Percentiles rank a stretch among this genome's conserved stretches.
These are phyloP conservation scores for Drosophila truncata DNA, from an alignment of 1,140 invertebrate species.

Conservation along the genomic window DNA sequence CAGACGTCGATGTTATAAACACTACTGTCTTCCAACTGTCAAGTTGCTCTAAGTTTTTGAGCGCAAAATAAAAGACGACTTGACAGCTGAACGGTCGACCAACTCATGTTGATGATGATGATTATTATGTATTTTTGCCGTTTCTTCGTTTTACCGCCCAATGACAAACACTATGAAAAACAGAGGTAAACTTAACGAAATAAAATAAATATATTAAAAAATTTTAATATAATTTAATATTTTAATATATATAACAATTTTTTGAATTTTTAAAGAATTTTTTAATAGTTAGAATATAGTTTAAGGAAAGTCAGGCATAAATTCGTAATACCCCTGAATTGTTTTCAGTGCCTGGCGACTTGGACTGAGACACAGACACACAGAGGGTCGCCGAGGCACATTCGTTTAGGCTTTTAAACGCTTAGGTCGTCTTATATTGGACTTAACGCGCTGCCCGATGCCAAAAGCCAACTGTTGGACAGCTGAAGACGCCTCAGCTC, in stretches of 20 bases:
- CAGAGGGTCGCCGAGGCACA: conserved; percentile 54
- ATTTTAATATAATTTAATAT: neutral
- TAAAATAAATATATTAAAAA: neutral
- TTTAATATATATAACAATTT: no score
- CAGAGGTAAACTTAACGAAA: no score
- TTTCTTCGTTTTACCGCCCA: conserved; percentile 53
- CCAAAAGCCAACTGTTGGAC: conserved; percentile 77
- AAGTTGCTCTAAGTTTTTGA: conserved; percentile 82
- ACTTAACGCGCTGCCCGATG: conserved; percentile 74
- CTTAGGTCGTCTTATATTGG: conserved; percentile 81
- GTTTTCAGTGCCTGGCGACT: conserved; percentile 17
- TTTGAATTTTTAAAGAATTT: no score
- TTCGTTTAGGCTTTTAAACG: conserved; percentile 83
- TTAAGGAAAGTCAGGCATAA: neutral
- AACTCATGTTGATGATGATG: conserved; percentile 64
- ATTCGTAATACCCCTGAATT: neutral
- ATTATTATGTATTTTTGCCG: conserved; percentile 78
- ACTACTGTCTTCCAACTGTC: conserved; percentile 83
- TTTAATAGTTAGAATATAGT: neutral
- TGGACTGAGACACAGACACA: conserved; percentile 22
- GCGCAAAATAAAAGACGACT: conserved; percentile 82
- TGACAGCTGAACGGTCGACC: conserved; percentile 76
- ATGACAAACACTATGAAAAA: conserved; percentile 7
- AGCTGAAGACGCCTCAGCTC: conserved; percentile 71
- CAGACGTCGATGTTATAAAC: conserved; percentile 73